Conservation (phyloP, 2,888 invertebrate genomes). For the Amaurobius ferox region DNA sequence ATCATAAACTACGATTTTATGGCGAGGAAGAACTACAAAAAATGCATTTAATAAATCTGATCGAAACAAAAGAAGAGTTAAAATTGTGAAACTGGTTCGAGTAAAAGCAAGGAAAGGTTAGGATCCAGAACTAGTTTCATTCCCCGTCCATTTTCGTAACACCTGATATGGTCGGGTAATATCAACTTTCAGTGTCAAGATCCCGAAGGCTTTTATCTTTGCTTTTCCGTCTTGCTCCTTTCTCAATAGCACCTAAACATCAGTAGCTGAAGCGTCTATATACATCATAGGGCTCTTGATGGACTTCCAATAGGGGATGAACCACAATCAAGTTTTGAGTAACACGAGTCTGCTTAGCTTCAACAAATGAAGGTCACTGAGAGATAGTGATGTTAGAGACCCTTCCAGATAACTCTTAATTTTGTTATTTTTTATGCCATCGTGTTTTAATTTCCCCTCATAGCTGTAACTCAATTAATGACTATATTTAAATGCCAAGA, state of each 20-base stretch:
- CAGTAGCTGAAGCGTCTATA: constrained; percentile 5
- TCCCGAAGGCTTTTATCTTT: constrained; percentile 17
- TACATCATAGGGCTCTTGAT: not conserved
- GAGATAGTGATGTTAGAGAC: not conserved
- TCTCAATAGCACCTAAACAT: constrained; percentile 17
- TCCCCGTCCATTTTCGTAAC: constrained; percentile 43
- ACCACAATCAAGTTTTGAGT: not conserved
- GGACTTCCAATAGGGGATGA: not conserved
- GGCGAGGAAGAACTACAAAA: not conserved
- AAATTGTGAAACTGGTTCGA: constrained; percentile 31
- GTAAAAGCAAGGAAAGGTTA: not conserved
- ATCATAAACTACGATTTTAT: not conserved
- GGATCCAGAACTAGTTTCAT: constrained; percentile 46
- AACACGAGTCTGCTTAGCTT: not conserved
- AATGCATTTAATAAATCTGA: constrained; percentile 22
- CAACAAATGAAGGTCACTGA: not conserved
- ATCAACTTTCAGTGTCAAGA: constrained; percentile 65
- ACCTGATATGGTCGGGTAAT: constrained; percentile 46
- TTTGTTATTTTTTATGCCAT: not conserved
- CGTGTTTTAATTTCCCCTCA: not conserved
- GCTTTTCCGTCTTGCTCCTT: constrained; percentile 13
- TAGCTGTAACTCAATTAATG: not conserved
- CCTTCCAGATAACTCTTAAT: too few relatives aligned
- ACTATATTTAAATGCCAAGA: too few relatives aligned
- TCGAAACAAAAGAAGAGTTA: constrained; percentile 12